Percentiles rank a stretch among this genome's conserved stretches.
Conservation (phyloP, 2,888 invertebrate genomes). For the Lagria hirta region DNA sequence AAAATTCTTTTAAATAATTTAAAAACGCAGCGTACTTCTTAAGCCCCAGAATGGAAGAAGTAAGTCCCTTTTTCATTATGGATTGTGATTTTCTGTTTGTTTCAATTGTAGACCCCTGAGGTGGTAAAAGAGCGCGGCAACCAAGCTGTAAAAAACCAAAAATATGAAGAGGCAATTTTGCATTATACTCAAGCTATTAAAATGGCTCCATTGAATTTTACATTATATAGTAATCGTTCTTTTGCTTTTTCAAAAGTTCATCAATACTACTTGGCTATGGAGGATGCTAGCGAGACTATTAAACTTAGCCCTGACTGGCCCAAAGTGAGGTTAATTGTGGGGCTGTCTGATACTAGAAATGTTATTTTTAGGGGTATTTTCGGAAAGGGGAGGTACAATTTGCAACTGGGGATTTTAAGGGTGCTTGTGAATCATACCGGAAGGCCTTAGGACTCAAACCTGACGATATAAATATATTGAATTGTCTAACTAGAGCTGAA, state of each 20-base stretch:
- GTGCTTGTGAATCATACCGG: slow-evolving; percentile 69
- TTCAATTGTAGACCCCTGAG: slow-evolving; percentile 54
- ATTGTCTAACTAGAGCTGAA: slow-evolving; percentile 63
- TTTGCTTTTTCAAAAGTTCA: slow-evolving; percentile 76
- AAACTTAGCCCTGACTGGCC: slow-evolving; percentile 75
- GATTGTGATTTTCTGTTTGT: no score
- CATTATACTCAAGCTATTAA: slow-evolving; percentile 81
- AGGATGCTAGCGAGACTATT: slow-evolving; percentile 78
- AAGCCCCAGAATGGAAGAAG: no score
- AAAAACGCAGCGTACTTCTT: no score
- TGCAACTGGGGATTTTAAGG: slow-evolving; percentile 66
- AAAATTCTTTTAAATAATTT: no score
- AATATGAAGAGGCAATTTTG: slow-evolving; percentile 74
- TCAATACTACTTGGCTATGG: slow-evolving; percentile 73
- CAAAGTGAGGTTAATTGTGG: no score
- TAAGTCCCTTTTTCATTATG: no score
- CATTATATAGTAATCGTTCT: slow-evolving; percentile 78
- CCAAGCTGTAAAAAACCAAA: slow-evolving; percentile 70
- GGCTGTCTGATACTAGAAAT: no score
- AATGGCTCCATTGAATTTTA: slow-evolving; percentile 68
- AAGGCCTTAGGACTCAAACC: slow-evolving; percentile 68
- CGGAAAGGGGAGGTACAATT: slow-evolving; percentile 72
- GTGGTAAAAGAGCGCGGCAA: slow-evolving; percentile 74
- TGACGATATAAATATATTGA: slow-evolving; percentile 64
- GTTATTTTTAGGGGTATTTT: slow-evolving; percentile 64